Percentiles rank a stretch among this genome's conserved stretches.
phyloP scores from a whole-genome alignment of 2,888 invertebrate species.

The Athrips mouffetella region DNA sequence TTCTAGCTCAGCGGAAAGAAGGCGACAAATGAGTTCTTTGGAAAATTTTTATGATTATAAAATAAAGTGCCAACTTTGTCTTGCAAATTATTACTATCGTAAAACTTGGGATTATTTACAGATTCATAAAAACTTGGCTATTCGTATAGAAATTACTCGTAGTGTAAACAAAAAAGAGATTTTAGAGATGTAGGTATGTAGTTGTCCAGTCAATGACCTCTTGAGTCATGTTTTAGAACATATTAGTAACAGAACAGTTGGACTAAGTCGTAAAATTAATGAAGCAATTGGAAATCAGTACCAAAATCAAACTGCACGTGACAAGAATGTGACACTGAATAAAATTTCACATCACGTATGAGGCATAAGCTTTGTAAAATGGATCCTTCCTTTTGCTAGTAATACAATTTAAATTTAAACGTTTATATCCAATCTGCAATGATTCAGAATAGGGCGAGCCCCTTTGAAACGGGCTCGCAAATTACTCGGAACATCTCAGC shows the following conservation, averaged over 20 bases:
- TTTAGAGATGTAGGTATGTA: neutral
- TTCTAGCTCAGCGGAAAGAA: neutral
- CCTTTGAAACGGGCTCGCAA: neutral
- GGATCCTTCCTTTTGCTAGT: neutral
- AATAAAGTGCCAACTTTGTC: neutral
- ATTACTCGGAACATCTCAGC: neutral
- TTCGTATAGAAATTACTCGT: slow-evolving; percentile 15
- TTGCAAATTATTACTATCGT: neutral
- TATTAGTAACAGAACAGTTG: slow-evolving; percentile 15
- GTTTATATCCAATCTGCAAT: neutral
- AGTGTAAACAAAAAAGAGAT: slow-evolving; percentile 12
- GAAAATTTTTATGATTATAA: neutral
- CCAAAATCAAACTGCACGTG: slow-evolving; percentile 20
- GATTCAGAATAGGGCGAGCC: neutral
- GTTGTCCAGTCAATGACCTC: slow-evolving; percentile 31
- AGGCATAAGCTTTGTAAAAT: neutral
- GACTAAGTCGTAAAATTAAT: slow-evolving; percentile 24
- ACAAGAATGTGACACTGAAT: neutral
- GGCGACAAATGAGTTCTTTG: neutral
- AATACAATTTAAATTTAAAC: neutral
- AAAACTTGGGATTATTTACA: slow-evolving; percentile 2
- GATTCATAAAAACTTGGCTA: slow-evolving; percentile 14
- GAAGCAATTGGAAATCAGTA: slow-evolving; percentile 28
- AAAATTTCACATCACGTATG: neutral
- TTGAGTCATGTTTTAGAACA: slow-evolving; percentile 13